phyloP scores from a whole-genome alignment of 1,140 invertebrate species.

The Drosophila fuyamai region DNA sequence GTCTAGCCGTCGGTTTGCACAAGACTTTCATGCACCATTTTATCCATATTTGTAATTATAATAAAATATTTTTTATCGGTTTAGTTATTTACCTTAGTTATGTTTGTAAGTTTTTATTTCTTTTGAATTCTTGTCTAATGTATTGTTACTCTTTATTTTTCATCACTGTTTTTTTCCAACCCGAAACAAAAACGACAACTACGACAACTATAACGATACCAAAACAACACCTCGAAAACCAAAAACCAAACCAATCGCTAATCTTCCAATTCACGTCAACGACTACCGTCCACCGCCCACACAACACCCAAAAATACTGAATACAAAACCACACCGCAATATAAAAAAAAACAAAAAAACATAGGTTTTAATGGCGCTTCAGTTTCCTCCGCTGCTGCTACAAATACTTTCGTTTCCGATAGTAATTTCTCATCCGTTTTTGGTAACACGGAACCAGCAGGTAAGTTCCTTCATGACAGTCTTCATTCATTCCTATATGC shows the following conservation, averaged over 20 bases:
- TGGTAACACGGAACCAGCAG: constrained; percentile 89
- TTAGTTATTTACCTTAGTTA: constrained; percentile 42
- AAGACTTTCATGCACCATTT: constrained; percentile 49
- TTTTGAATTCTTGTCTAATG: constrained; percentile 80
- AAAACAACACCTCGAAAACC: constrained; percentile 33
- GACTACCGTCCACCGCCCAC: constrained; percentile 34
- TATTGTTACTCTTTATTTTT: constrained; percentile 80
- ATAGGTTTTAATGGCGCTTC: constrained; percentile 86
- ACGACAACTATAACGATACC: constrained; percentile 42
- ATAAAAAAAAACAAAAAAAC: constrained; percentile 42
- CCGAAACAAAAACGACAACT: constrained; percentile 46
- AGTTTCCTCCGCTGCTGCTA: constrained; percentile 86
- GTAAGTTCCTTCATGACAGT: constrained; percentile 86
- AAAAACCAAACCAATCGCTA: constrained; percentile 27
- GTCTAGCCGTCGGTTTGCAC: constrained; percentile 52
- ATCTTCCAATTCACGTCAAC: constrained; percentile 37
- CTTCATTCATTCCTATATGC: constrained; percentile 48
- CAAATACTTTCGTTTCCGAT: constrained; percentile 93
- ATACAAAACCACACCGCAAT: constrained; percentile 43
- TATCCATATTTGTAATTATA: constrained; percentile 40
- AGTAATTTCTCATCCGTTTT: constrained; percentile 94
- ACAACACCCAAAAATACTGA: constrained; percentile 45
- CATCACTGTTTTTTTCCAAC: constrained; percentile 72
- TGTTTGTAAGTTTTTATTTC: constrained; percentile 63
- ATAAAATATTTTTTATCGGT: constrained; percentile 29